These are phyloP conservation scores for Catharus minimus DNA, from an alignment of 2,113 vertebrate species.

Conservation along the genomic window DNA sequence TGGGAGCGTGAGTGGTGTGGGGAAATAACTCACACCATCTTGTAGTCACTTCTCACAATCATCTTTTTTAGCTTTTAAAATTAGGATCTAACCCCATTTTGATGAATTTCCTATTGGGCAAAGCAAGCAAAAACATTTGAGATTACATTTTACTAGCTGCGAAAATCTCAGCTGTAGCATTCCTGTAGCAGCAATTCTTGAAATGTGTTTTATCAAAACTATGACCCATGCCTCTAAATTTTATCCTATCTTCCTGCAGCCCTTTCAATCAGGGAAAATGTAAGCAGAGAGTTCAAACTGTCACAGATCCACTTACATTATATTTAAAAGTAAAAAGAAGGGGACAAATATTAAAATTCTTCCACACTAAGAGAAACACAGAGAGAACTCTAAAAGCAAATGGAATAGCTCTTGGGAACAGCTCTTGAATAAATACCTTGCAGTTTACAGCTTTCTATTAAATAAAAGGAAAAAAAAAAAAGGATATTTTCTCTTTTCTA, in stretches of 20 bases:
- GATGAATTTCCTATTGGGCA: not conserved
- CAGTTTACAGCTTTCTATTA: not conserved
- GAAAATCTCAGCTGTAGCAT: not conserved
- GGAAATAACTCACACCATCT: not conserved
- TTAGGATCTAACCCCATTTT: not conserved
- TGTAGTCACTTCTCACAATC: not conserved
- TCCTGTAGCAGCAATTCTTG: not conserved
- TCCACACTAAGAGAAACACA: not conserved
- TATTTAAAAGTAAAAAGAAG: slow-evolving; percentile 17
- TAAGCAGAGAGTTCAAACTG: not conserved
- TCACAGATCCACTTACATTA: not conserved
- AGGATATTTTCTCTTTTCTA: not conserved
- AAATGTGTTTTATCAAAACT: slow-evolving; percentile 13
- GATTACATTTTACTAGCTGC: not conserved
- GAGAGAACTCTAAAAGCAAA: slow-evolving; percentile 11
- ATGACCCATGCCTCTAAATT: slow-evolving; percentile 5
- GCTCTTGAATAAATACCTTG: slow-evolving; percentile 23
- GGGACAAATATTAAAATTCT: slow-evolving; percentile 13
- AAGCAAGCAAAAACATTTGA: not conserved
- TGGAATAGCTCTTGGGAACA: slow-evolving; percentile 16
- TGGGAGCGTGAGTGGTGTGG: accelerated
- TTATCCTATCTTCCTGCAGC: not conserved
- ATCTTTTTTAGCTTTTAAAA: not conserved
- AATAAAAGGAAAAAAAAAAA: not conserved
- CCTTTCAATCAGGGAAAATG: not conserved